These are phyloP conservation scores for Ceratosolen solmsi DNA, from an alignment of 1,140 invertebrate species.

Conservation along the genomic window DNA sequence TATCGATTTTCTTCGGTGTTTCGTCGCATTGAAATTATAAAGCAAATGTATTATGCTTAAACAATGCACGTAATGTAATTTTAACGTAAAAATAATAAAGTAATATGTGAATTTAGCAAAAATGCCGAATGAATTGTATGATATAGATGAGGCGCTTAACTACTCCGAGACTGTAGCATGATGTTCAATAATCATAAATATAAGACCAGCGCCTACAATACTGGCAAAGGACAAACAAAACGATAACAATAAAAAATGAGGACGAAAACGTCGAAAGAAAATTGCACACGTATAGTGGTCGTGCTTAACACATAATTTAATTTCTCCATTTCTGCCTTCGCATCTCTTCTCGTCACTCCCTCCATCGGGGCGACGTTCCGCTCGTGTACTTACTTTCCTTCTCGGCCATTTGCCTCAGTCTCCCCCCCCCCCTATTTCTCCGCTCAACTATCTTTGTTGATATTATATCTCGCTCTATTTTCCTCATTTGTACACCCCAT, in stretches of 20 bases:
- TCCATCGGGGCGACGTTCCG: constrained; percentile 7
- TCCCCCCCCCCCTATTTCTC: constrained; percentile 34
- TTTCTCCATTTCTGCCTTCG: constrained; percentile 49
- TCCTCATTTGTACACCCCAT: constrained; percentile 28
- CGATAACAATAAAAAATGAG: background rate
- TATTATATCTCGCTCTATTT: constrained; percentile 40
- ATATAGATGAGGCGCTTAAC: no score
- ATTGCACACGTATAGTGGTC: constrained; percentile 2
- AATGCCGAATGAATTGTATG: no score
- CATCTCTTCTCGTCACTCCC: constrained; percentile 25
- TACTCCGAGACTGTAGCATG: no score
- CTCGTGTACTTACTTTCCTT: constrained; percentile 48
- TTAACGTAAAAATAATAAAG: no score
- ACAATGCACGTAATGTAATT: no score
- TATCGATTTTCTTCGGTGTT: no score
- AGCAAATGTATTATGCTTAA: no score
- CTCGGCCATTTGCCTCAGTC: constrained; percentile 27
- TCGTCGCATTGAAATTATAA: no score
- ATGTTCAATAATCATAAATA: background rate
- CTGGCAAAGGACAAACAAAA: background rate
- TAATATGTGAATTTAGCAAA: no score
- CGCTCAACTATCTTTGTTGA: constrained; percentile 38
- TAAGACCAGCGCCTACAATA: background rate
- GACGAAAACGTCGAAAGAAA: background rate
- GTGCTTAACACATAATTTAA: constrained; percentile 51